Evolutionary conservation across 2,113 vertebrate genomes (phyloP).

Genomic region (Solea senegalensis): DNA sequence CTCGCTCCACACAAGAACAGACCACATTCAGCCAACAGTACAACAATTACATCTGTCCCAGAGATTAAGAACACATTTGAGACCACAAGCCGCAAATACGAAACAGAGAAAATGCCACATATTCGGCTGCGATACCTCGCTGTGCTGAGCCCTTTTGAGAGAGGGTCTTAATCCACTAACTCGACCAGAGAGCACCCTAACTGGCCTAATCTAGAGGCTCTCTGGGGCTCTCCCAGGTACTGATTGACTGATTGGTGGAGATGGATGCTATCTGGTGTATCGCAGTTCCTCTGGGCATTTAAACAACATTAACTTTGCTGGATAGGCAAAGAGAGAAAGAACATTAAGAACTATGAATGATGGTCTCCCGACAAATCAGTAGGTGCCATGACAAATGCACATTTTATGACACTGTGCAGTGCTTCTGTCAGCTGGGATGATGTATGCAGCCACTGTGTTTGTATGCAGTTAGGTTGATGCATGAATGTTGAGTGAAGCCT

Average conservation of each 20-base stretch:
- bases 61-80: slow-evolving; percentile 67
- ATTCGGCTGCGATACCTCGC: slow-evolving; percentile 34
- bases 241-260: slow-evolving; percentile 76
- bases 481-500: slow-evolving; percentile 26
- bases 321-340: slow-evolving; percentile 56
- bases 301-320: slow-evolving; percentile 72
- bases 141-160: slow-evolving; percentile 44
- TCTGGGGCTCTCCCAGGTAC: slow-evolving; percentile 64
- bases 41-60: slow-evolving; percentile 66
- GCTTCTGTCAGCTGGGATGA: slow-evolving; percentile 66
- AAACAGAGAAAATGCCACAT: slow-evolving; percentile 50
- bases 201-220: slow-evolving; percentile 68
- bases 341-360: slow-evolving; percentile 74
- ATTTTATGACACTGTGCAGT: slow-evolving; percentile 64
- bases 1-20: slow-evolving; percentile 30
- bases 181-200: slow-evolving; percentile 70
- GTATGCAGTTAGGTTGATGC: slow-evolving; percentile 34
- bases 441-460: slow-evolving; percentile 57
- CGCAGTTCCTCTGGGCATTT: slow-evolving; percentile 69
- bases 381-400: slow-evolving; percentile 64
- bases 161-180: slow-evolving; percentile 70
- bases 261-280: slow-evolving; percentile 75
- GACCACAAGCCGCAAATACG: slow-evolving; percentile 57
- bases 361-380: slow-evolving; percentile 69
- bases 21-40: slow-evolving; percentile 47